phyloP scores from a whole-genome alignment of 1,140 invertebrate species.

The Drosophila setifemur region DNA sequence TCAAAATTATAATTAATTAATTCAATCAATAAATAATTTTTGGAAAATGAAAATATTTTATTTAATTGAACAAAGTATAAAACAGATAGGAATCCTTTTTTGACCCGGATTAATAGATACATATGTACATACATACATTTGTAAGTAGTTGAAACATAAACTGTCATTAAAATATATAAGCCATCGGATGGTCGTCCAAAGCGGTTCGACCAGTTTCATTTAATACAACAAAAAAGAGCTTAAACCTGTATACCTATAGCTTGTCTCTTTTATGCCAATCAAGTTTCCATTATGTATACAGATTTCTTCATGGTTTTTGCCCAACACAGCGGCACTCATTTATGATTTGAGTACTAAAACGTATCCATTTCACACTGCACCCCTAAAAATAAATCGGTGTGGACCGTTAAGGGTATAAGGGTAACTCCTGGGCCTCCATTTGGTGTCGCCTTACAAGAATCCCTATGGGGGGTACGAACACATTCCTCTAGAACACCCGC shows the following conservation, averaged over 20 bases:
- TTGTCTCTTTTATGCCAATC: conserved; percentile 45
- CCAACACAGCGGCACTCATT: conserved; percentile 25
- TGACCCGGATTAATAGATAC: conserved; percentile 5
- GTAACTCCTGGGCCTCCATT: conserved; percentile 19
- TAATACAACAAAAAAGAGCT: conserved; percentile 36
- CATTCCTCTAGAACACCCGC: conserved; percentile 5
- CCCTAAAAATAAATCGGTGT: conserved; percentile 25
- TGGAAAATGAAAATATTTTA: too few relatives aligned
- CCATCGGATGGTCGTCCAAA: conserved; percentile 22
- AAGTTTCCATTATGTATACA: conserved; percentile 47
- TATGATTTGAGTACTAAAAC: conserved; percentile 21
- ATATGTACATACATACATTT: conserved; percentile 20
- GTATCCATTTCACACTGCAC: conserved; percentile 16
- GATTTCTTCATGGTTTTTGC: conserved; percentile 48
- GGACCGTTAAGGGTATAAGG: conserved; percentile 30
- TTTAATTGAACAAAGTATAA: too few relatives aligned
- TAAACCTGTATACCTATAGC: conserved; percentile 56
- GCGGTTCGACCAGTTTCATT: conserved; percentile 52
- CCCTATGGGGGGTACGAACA: conserved; percentile 12
- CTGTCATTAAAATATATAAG: conserved; percentile 44
- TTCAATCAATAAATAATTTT: too few relatives aligned
- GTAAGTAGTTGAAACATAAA: conserved; percentile 37
- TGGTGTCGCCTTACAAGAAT: conserved; percentile 30
- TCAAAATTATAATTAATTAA: too few relatives aligned
- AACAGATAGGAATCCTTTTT: too few relatives aligned